A percentile compares a stretch with the other conserved stretches of the same genome.
Evolutionary conservation across 2,797 vertebrate genomes (phyloP).

Genomic region (Fistularia commersonii): DNA sequence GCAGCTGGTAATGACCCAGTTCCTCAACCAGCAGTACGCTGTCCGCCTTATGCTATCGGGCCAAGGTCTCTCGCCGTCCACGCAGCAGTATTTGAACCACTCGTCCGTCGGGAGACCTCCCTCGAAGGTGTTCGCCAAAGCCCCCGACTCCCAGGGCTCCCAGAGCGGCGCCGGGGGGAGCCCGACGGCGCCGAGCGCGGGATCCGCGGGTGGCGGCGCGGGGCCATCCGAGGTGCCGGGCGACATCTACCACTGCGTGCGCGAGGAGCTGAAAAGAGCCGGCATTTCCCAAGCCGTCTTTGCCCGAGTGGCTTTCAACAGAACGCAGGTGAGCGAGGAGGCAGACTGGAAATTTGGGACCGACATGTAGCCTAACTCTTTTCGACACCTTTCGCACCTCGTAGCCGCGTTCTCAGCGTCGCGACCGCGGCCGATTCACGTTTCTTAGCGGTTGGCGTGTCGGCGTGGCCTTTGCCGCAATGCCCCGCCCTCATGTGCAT

Average conservation of each 20-base stretch:
- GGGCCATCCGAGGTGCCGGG: constrained; percentile 75
- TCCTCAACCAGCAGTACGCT: constrained; percentile 97
- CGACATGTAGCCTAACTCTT: no score
- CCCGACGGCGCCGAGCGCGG: constrained; percentile 63
- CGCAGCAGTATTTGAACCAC: constrained; percentile 97
- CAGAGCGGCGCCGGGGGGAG: constrained; percentile 70
- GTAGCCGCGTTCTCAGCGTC: no score
- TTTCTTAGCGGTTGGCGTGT: no score
- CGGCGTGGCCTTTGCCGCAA: constrained; percentile 65
- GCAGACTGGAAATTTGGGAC: background rate
- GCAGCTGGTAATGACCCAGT: constrained; percentile 96
- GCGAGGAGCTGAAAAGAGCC: constrained; percentile 96
- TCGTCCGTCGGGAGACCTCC: constrained; percentile 85
- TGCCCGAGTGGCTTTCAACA: constrained; percentile 98
- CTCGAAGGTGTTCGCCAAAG: constrained; percentile 83
- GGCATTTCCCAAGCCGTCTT: constrained; percentile 99
- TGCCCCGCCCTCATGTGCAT: constrained; percentile 42
- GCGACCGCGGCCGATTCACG: no score
- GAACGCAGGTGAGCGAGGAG: constrained; percentile 89
- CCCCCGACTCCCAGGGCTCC: constrained; percentile 83
- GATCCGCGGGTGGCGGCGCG: constrained; percentile 19
- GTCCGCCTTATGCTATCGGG: constrained; percentile 96
- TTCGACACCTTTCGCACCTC: no score
- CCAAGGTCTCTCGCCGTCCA: constrained; percentile 83
- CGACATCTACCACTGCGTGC: constrained; percentile 97